Base-by-base conservation (phyloP, 1,140 invertebrate species). In the Ridgeia piscesae region DNA sequence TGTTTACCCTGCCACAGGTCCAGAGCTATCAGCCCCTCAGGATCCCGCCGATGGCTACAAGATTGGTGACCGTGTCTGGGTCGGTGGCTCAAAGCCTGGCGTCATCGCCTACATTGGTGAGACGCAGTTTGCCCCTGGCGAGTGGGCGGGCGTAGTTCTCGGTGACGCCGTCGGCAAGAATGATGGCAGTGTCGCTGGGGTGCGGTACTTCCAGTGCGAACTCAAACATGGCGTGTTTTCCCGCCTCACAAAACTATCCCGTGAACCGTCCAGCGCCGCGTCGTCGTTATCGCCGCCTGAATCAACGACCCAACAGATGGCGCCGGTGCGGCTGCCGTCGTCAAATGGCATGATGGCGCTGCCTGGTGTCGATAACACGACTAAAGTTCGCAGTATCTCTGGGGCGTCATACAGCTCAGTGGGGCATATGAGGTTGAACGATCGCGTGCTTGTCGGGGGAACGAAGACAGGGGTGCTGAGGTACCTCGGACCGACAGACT, bases 101-200 rank as follows among this genome's bases (percentile, higher is more conserved):
- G 97, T 97, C 94, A 99, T 99, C 93, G 98, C 99, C 35, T 99
- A 98, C 95, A 98, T 99, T 93, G 99, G 99, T n/a, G 99, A 99
- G 95, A 99, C 99, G 58, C 95, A 95, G 93, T 96, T 96, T 94
- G 95, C 95, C 27, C 93, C 94, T 11, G 96, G 96, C 21, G 95
- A 96, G 34, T 96, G 96, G 96, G 95, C 95, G 17, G 96, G 96
- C 21, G 94, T 96, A 77, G 95, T 95, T 11, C 92, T 96, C 31
- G 96, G 96, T 92, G 94, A 95, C 89, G 94, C 95, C 14, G 94
- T 95, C 92, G 96, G 96, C 27, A 96, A 96, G 94, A 96, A 96
- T 95, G 96, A 96, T 94, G 96, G 96, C 34, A 95, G 95, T 33
- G 96, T 96, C 6, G 94, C 94, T 88, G 96, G 96, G 33, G 94